Evolutionary conservation across 1,140 invertebrate species (phyloP).

Genomic region (Pogonus chalceus): DNA sequence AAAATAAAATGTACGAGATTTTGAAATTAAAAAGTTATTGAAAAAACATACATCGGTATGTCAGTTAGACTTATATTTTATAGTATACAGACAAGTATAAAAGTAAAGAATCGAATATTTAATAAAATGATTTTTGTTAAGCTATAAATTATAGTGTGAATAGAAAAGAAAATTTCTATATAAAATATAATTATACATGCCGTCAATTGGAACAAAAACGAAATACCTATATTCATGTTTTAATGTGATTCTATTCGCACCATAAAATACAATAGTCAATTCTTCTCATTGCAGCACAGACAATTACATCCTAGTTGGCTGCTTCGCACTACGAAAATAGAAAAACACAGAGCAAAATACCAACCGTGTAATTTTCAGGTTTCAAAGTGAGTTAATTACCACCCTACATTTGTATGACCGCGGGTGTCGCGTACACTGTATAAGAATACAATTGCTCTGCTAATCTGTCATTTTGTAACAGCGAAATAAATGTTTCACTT

Average conservation of each 20-base stretch:
- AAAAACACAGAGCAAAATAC: neutral
- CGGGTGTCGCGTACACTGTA: slow-evolving; percentile 7
- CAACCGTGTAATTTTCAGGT: slow-evolving; percentile 13
- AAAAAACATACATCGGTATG: too few relatives aligned
- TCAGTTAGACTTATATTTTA: too few relatives aligned
- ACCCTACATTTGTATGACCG: slow-evolving; percentile 7
- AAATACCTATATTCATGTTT: neutral
- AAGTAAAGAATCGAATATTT: too few relatives aligned
- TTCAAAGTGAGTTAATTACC: slow-evolving; percentile 19
- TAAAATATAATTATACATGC: too few relatives aligned
- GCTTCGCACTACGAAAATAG: neutral
- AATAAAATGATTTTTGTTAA: too few relatives aligned
- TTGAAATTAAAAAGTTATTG: too few relatives aligned
- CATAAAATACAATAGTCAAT: neutral
- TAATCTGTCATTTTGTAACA: neutral
- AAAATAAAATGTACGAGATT: too few relatives aligned
- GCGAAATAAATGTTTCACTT: neutral
- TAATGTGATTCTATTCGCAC: neutral
- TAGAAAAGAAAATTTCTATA: too few relatives aligned
- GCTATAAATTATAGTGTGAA: too few relatives aligned
- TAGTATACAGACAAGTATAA: too few relatives aligned
- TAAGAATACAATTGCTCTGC: neutral
- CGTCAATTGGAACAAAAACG: neutral
- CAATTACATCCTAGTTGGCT: neutral
- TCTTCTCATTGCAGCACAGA: neutral